These are phyloP conservation scores for Zalophus californianus DNA, from an alignment of 2,797 vertebrate genomes.

Conservation along the genomic window DNA sequence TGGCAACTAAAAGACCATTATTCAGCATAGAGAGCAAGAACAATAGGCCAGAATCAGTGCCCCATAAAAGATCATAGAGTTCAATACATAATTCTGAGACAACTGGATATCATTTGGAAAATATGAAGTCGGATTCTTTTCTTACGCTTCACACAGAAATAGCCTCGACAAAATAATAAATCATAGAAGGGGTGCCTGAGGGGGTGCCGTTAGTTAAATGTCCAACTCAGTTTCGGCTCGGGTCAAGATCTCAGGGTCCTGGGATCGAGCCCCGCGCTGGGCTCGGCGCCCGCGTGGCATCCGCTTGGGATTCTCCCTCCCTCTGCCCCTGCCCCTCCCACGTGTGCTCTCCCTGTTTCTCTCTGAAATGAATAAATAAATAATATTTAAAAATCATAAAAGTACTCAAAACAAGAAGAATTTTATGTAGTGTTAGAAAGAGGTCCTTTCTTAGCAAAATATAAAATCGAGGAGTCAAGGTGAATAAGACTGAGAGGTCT, in stretches of 20 bases:
- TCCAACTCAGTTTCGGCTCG: too few species aligned
- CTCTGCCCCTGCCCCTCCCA: not conserved
- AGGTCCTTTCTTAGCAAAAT: not conserved
- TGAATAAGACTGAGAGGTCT: not conserved
- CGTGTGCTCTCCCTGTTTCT: not conserved
- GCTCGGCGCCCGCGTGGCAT: too few species aligned
- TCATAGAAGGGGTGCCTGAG: too few species aligned
- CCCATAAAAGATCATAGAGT: not conserved
- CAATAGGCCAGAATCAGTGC: fast-evolving
- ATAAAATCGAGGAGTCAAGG: not conserved
- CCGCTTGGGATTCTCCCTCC: not conserved
- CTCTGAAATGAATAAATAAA: not conserved
- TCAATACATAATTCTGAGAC: not conserved
- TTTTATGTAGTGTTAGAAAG: not conserved
- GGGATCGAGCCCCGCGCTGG: fast-evolving
- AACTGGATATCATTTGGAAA: not conserved
- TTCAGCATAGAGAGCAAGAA: not conserved
- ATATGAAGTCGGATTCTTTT: not conserved
- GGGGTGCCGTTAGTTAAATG: too few species aligned
- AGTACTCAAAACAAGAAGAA: not conserved
- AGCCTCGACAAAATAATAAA: not conserved
- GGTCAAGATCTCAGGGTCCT: too few species aligned
- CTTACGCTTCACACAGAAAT: not conserved
- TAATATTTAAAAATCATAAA: not conserved
- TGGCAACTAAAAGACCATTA: fast-evolving